A percentile compares a stretch with the other conserved stretches of the same genome.
Evolutionary conservation across 2,888 invertebrate species (phyloP).

Genomic region (Mythimna pallens): DNA sequence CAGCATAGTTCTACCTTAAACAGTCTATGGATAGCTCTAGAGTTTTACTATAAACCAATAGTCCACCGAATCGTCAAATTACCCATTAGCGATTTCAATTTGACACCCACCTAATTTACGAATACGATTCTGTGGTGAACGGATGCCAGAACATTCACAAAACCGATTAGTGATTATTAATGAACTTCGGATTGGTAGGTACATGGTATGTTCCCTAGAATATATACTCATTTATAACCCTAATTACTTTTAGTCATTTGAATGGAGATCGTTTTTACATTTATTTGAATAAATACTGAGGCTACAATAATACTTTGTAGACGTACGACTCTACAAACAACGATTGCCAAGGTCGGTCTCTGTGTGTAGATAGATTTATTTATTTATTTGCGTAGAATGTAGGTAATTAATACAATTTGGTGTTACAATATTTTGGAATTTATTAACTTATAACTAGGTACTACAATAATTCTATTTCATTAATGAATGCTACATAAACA

Average conservation of each 20-base stretch:
- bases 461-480: too few relatives aligned
- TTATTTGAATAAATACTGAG: background rate
- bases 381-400: too few relatives aligned
- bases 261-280: background rate
- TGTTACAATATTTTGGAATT: too few relatives aligned
- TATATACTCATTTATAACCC: background rate
- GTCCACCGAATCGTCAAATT: background rate
- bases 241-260: slow-evolving; percentile 9
- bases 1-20: too few relatives aligned
- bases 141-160: background rate
- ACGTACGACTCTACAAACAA: too few relatives aligned
- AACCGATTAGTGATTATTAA: slow-evolving; percentile 36
- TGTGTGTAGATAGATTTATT: too few relatives aligned
- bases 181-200: slow-evolving; percentile 12
- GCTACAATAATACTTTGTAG: too few relatives aligned
- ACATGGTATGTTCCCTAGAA: background rate
- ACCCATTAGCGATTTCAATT: slow-evolving; percentile 14
- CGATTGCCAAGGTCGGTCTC: too few relatives aligned
- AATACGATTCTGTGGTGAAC: background rate
- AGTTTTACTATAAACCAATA: background rate
- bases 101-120: background rate
- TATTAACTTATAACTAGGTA: too few relatives aligned
- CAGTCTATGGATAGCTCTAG: background rate
- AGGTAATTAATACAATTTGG: too few relatives aligned
- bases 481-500: too few relatives aligned